Evolutionary conservation across 2,888 invertebrate genomes (phyloP), one percentile per base, ranked within the genome.

Genomic region (Drosophila helvetica): DNA sequence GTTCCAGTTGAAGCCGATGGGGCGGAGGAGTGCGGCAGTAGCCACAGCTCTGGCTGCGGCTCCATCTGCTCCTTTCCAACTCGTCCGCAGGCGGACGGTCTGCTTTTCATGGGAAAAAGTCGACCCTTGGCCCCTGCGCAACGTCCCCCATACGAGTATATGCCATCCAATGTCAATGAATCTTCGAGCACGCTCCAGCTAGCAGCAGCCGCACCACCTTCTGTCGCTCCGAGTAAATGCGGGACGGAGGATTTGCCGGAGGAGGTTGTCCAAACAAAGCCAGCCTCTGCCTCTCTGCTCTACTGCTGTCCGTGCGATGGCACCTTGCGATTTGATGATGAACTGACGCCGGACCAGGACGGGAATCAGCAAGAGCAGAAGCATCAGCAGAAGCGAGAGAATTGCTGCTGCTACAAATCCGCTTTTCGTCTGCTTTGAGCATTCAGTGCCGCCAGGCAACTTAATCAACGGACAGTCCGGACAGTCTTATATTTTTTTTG

Each of bases 401-500:
- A 58, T 54, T 53, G 63, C 60, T 77, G 68, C 60, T 77, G 68
- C 22, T 52, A 59, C 42, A 65, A 73, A 67, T 80, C 74, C 69
- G 65, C 62, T 57, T 68, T 74, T 33, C 64, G 50, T 74, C 67
- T 69, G 66, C 78, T 72, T 74, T 74, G 74, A 73, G 56, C 51
- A 54, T 38, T 38, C 38, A 38, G 15, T 38, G 38, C 67, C 47
- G 18, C n/a, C 50, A 47, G 38, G 17, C 59, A 62, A 71, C 74
- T 66, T 62, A 82, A 76, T 73, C 72, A 75, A 74, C 75, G 64
- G 65, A 6, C 25, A 25, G 25, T 8, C 27, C 27, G n/a, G n/a
- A n/a, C n/a, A 8, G 8, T 27, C 7, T 27, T 8, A 7, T 38
- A n/a, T 38, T 6, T 15, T 38, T 38, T 38, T 15, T 15, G 15